phyloP scores from a whole-genome alignment of 1,140 invertebrate species.

The Onthophagus taurus region DNA sequence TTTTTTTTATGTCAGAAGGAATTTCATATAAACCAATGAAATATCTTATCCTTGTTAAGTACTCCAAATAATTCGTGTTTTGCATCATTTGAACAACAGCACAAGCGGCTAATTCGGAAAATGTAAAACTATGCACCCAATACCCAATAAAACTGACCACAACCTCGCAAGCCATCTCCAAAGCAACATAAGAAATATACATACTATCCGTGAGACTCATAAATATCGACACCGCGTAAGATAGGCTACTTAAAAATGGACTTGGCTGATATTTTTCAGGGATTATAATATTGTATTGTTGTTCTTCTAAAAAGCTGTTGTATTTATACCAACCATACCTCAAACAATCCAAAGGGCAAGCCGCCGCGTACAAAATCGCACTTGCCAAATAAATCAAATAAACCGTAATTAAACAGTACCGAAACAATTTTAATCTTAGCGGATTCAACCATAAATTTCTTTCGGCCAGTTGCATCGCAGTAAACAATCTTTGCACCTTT shows the following conservation, averaged over 20 bases:
- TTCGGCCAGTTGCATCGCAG: neutral
- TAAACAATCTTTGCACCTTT: neutral
- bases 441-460: neutral
- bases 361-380: neutral
- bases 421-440: neutral
- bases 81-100: neutral
- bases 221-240: neutral
- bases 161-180: neutral
- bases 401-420: neutral
- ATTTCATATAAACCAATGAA: neutral
- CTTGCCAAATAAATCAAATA: neutral
- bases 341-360: neutral
- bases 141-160: neutral
- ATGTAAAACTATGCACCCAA: neutral
- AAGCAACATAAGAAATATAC: neutral
- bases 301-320: neutral
- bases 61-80: neutral
- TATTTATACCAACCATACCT: constrained; percentile 6
- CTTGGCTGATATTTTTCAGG: neutral
- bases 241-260: neutral
- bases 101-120: constrained; percentile 6
- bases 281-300: neutral
- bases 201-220: neutral
- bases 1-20: neutral
- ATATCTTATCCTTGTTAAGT: neutral